Percentiles rank a stretch among this genome's conserved stretches.
Conservation (phyloP, 1,140 invertebrate species). For the Listronotus oregonensis region DNA sequence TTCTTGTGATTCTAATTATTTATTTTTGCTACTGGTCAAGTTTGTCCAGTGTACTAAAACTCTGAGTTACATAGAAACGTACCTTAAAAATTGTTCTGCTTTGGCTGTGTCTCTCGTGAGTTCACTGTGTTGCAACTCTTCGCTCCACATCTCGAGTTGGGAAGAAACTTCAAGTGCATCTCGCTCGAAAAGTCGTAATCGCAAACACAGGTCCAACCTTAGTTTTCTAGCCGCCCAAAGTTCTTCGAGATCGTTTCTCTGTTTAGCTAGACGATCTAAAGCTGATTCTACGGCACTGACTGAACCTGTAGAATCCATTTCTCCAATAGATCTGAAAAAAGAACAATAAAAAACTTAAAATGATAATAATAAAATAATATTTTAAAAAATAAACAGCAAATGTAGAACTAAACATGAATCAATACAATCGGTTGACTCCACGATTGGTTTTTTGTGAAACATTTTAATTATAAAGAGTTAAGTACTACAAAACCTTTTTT, state of each 20-base stretch:
- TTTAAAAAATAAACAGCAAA: background rate
- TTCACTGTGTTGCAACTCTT: slow-evolving; percentile 85
- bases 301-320: slow-evolving; percentile 68
- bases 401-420: too few relatives aligned
- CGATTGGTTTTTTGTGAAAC: too few relatives aligned
- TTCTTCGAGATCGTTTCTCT: slow-evolving; percentile 88
- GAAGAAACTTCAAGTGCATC: slow-evolving; percentile 93
- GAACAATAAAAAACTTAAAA: slow-evolving; percentile 19
- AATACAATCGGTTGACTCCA: too few relatives aligned
- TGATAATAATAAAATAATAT: slow-evolving; percentile 19
- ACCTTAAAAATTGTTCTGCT: slow-evolving; percentile 82
- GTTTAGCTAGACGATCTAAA: slow-evolving; percentile 82
- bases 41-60: background rate
- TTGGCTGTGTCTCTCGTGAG: slow-evolving; percentile 77
- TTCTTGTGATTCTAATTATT: too few relatives aligned
- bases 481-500: too few relatives aligned
- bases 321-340: slow-evolving; percentile 63
- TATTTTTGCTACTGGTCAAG: too few relatives aligned
- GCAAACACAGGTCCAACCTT: slow-evolving; percentile 87
- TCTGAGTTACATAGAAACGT: background rate
- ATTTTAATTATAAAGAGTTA: too few relatives aligned
- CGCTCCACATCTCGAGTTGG: slow-evolving; percentile 92
- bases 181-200: slow-evolving; percentile 90
- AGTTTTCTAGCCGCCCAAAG: slow-evolving; percentile 89
- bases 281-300: slow-evolving; percentile 86